Percentiles rank a stretch among this genome's conserved stretches.
Conservation (phyloP, 2,797 vertebrate genomes). For the Paguma larvata region DNA sequence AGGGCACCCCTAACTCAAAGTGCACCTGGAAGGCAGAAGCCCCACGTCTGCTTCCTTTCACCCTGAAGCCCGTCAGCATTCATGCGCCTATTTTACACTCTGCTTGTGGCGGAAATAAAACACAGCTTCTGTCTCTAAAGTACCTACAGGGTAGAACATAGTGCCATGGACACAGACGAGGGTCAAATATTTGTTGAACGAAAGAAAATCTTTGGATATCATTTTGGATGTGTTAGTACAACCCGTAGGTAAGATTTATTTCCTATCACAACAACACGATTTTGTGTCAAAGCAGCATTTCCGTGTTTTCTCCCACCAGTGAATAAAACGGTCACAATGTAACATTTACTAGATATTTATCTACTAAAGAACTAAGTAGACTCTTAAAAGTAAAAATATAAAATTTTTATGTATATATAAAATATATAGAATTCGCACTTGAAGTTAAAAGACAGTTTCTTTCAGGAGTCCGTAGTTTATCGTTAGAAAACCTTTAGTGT, state of each 20-base stretch:
- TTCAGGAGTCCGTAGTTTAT: neutral
- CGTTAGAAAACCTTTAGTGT: neutral
- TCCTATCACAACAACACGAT: neutral
- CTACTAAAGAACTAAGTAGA: neutral
- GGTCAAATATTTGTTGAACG: neutral
- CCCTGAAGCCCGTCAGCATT: neutral
- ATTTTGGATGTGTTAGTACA: neutral
- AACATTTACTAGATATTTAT: neutral
- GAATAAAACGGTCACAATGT: slow-evolving; percentile 17
- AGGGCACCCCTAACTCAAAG: neutral
- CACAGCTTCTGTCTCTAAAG: neutral
- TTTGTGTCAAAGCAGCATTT: neutral
- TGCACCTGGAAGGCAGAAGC: neutral
- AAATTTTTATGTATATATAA: neutral
- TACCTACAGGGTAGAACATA: neutral
- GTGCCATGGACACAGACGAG: neutral
- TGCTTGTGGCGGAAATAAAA: neutral
- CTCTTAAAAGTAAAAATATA: neutral
- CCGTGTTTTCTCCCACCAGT: neutral
- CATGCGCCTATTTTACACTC: too few relatives aligned
- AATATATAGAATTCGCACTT: neutral
- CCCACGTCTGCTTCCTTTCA: neutral
- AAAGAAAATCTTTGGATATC: neutral
- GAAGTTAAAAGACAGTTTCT: neutral
- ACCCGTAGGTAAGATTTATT: neutral